Evolutionary conservation across 1,140 invertebrate genomes (phyloP).

Genomic region (Nasonia giraulti): DNA sequence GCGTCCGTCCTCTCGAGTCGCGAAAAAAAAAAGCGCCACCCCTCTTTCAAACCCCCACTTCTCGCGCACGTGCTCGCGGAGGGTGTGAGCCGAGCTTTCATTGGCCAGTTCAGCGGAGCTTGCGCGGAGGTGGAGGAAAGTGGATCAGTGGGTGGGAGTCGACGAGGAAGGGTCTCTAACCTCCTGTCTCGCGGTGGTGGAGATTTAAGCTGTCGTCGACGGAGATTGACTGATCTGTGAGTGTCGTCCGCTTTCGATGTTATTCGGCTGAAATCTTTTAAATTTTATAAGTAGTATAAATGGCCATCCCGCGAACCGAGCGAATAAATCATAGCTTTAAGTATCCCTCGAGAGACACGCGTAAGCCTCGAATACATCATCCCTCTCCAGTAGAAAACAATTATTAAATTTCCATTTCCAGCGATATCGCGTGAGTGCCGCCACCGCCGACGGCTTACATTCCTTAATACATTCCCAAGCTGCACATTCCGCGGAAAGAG

Average conservation of each 20-base stretch:
- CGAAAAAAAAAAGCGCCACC: neutral
- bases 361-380: too few species aligned
- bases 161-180: conserved; percentile 15
- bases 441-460: neutral
- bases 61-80: conserved; percentile 1
- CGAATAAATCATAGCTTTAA: neutral
- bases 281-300: too few species aligned
- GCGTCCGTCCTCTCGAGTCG: neutral
- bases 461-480: neutral
- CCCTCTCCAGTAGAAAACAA: neutral
- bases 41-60: neutral
- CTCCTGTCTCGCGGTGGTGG: neutral
- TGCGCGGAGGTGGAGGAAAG: neutral
- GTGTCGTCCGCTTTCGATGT: neutral
- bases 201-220: too few species aligned
- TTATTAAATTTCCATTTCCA: conserved; percentile 33
- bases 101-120: neutral
- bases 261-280: too few species aligned
- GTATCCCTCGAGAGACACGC: too few species aligned
- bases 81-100: neutral
- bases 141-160: neutral
- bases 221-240: neutral
- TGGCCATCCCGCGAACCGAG: too few species aligned
- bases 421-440: neutral
- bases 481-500: too few species aligned